phyloP scores from a whole-genome alignment of 1,140 invertebrate species.

The Zelostemma sp. region DNA sequence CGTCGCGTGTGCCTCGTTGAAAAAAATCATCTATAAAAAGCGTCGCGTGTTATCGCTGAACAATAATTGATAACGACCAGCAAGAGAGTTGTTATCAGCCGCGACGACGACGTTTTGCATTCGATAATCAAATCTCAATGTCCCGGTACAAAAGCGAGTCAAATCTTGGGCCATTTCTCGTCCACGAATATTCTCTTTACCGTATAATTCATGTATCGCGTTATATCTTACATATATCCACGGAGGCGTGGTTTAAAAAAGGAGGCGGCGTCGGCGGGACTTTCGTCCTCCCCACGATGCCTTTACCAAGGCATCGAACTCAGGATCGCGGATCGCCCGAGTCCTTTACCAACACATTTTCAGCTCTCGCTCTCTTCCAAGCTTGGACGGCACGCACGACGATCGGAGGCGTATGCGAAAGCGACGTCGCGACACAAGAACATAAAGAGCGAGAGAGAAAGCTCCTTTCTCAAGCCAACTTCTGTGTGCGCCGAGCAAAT shows the following conservation, averaged over 20 bases:
- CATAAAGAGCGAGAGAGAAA: background rate
- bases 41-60: background rate
- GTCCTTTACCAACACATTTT: slow-evolving; percentile 47
- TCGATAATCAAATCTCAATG: too few species aligned
- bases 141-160: too few species aligned
- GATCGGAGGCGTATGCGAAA: slow-evolving; percentile 10
- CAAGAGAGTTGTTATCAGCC: too few species aligned
- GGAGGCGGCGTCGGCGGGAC: slow-evolving; percentile 59
- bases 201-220: slow-evolving; percentile 21
- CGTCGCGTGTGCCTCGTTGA: too few species aligned
- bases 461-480: slow-evolving; percentile 20
- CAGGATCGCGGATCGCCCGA: slow-evolving; percentile 29
- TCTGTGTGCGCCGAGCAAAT: slow-evolving; percentile 30
- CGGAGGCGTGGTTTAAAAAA: slow-evolving; percentile 67
- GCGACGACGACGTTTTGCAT: too few species aligned
- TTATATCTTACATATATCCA: slow-evolving; percentile 40
- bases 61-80: slow-evolving; percentile 1
- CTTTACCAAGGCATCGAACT: slow-evolving; percentile 30
- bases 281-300: slow-evolving; percentile 47
- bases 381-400: slow-evolving; percentile 16
- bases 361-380: slow-evolving; percentile 29
- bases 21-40: background rate
- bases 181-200: background rate
- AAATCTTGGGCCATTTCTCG: too few species aligned
- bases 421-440: slow-evolving; percentile 7